Base-by-base conservation (phyloP, 2,888 invertebrate genomes). In the Epicampocera succincta region DNA sequence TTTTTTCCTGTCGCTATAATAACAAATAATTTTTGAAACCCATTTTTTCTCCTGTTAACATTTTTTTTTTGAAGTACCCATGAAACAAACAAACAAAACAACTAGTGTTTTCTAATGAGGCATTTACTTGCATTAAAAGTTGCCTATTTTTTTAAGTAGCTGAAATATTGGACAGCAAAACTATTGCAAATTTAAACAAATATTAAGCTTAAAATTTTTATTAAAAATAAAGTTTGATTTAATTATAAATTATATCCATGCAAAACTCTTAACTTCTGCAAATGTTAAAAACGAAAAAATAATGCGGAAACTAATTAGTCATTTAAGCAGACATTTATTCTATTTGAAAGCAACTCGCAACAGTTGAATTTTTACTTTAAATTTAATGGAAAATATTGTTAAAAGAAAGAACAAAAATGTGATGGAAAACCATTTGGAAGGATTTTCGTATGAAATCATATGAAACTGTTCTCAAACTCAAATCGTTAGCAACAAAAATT, bases 321-420 rank as follows among this genome's bases (percentile, higher is more conserved):
- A 13, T 65, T 69, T 73, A 77, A 73, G 76, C 61, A 68, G 68
- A 68, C 21, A 68, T 56, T 50, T 56, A 52, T 48, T 40, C 12
- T 5, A 8, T 19, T 15, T 21, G 8, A 69, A 52, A 46, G 13
- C 46, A 29, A 65, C 17, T 63, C 8, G n/a, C 8, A 63, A 56
- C 17, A 2, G 65, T 21, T 15, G 33, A 58, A 42, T 15, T 5
- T 33, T 33, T 33, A 33, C 33, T 33, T 58, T n/a, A 46, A 38
- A 50, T 4, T 9, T 38, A 42, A 72, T 65, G 69, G 73, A 71
- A 54, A 58, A 40, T 52, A 65, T 69, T 74, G 58, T 65, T 78
- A 60, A 66, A 73, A n/a, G n/a, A n/a, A n/a, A n/a, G n/a, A n/a
- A n/a, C n/a, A n/a, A 63, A 15, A 60, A 25, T 66, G 3, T 66